Percentiles rank a stretch among this genome's conserved stretches.
Evolutionary conservation across 2,113 vertebrate species (phyloP).

Genomic region (Psittacula cyanocephala): DNA sequence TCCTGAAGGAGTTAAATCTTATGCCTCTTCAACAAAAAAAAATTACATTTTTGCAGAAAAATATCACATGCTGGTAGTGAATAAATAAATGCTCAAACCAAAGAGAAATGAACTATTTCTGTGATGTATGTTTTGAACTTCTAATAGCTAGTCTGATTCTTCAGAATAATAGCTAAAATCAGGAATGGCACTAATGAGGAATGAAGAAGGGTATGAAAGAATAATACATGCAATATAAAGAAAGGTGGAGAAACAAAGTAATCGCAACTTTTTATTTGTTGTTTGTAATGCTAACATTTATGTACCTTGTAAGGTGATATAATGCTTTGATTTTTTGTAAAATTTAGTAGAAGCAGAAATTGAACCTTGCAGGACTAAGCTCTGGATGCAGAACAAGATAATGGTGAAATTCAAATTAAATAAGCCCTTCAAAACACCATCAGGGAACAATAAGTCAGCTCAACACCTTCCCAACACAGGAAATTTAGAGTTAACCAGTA

Average conservation of each 20-base stretch:
- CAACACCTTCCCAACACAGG: constrained; percentile 42
- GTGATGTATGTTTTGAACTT: constrained; percentile 35
- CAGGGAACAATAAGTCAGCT: constrained; percentile 59
- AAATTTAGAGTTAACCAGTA: constrained; percentile 72
- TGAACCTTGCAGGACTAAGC: neutral
- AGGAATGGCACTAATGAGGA: neutral
- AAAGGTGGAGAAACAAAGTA: neutral
- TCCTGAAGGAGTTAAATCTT: neutral
- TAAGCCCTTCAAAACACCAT: constrained; percentile 58
- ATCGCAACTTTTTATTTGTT: neutral
- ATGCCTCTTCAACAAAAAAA: neutral
- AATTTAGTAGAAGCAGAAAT: neutral
- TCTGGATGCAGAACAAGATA: constrained; percentile 44
- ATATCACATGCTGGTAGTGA: neutral
- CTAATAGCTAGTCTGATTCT: constrained; percentile 29
- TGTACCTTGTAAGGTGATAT: neutral
- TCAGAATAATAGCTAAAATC: neutral
- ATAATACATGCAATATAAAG: neutral
- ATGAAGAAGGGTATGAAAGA: neutral
- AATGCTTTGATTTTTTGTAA: neutral
- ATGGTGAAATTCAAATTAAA: constrained; percentile 58
- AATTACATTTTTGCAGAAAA: neutral
- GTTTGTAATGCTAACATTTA: neutral
- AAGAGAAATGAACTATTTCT: constrained; percentile 32
- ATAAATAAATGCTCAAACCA: constrained; percentile 41